A percentile compares a stretch with the other conserved stretches of the same genome.
Conservation (phyloP, 37 sponge, comb jelly and placozoan genomes). For the Beroe ovata region DNA sequence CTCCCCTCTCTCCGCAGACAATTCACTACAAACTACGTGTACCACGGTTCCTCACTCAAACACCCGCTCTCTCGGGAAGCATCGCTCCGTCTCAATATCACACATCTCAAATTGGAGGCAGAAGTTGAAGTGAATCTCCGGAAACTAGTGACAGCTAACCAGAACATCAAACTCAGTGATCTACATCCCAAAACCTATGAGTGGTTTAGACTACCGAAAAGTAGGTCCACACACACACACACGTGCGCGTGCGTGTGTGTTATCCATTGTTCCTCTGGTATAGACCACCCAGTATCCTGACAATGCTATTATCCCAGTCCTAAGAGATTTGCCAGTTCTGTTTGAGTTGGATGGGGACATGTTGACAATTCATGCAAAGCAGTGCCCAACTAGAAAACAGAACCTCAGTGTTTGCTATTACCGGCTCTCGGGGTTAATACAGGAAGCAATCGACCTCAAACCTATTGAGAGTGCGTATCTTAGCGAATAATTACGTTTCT, state of each 20-base stretch:
- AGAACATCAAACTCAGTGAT: conserved; percentile 11
- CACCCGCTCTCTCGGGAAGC: conserved; percentile 51
- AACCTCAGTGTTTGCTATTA: conserved; percentile 60
- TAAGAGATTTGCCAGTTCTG: conserved; percentile 48
- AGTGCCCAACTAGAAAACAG: conserved; percentile 51
- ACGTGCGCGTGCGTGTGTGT: too few relatives aligned
- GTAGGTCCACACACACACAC: neutral
- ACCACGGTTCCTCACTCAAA: conserved; percentile 7
- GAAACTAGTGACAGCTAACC: conserved; percentile 3
- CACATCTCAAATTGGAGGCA: neutral
- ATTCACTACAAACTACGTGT: conserved; percentile 67
- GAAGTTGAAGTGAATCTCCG: neutral
- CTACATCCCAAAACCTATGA: conserved; percentile 29
- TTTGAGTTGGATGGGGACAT: conserved; percentile 16
- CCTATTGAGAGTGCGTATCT: conserved; percentile 35
- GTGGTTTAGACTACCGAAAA: conserved; percentile 18
- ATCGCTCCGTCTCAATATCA: conserved; percentile 10
- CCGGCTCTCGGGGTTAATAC: conserved; percentile 53
- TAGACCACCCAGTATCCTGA: too few relatives aligned
- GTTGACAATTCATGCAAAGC: conserved; percentile 13
- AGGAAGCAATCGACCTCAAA: conserved; percentile 36
- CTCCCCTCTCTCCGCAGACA: neutral
- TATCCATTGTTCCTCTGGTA: too few relatives aligned
- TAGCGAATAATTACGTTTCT: too few relatives aligned
- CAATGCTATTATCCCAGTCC: neutral